Percentiles rank a stretch among this genome's conserved stretches.
These are phyloP conservation scores for Athalia rosae DNA, from an alignment of 2,888 invertebrate species.

Conservation along the genomic window DNA sequence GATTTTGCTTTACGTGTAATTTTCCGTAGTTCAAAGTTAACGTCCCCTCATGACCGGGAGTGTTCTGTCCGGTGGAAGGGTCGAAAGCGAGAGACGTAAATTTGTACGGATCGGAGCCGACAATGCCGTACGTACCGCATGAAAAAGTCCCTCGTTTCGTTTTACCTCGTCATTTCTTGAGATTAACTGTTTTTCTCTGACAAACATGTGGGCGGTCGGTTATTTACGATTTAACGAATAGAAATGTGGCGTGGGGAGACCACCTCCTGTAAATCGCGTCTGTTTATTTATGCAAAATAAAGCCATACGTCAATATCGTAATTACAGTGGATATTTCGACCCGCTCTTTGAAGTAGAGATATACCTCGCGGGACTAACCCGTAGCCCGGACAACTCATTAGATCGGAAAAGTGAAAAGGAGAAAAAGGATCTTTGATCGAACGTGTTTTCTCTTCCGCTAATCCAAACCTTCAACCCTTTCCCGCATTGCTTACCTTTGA, in stretches of 20 bases:
- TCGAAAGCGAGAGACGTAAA: neutral
- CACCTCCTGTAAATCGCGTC: constrained; percentile 10
- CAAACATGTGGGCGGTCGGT: neutral
- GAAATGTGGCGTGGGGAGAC: neutral
- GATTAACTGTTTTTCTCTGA: constrained; percentile 13
- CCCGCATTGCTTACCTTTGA: constrained; percentile 20
- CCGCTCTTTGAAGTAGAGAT: neutral
- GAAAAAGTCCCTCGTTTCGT: neutral
- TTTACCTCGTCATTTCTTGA: neutral
- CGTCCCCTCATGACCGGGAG: neutral
- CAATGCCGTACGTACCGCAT: neutral
- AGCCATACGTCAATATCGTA: constrained; percentile 20
- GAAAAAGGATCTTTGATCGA: neutral
- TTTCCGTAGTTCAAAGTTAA: constrained; percentile 29
- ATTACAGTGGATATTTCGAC: neutral
- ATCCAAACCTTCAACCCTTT: neutral
- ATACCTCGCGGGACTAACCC: neutral
- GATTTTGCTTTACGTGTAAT: constrained; percentile 15
- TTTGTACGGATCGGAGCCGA: no score
- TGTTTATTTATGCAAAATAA: constrained; percentile 22
- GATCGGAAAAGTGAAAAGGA: neutral
- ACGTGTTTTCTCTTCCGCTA: constrained; percentile 5
- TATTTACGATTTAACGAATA: constrained; percentile 15
- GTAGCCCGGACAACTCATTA: neutral
- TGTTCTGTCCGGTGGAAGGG: neutral